phyloP scores from a whole-genome alignment of 2,113 vertebrate genomes.

The Psophia crepitans region DNA sequence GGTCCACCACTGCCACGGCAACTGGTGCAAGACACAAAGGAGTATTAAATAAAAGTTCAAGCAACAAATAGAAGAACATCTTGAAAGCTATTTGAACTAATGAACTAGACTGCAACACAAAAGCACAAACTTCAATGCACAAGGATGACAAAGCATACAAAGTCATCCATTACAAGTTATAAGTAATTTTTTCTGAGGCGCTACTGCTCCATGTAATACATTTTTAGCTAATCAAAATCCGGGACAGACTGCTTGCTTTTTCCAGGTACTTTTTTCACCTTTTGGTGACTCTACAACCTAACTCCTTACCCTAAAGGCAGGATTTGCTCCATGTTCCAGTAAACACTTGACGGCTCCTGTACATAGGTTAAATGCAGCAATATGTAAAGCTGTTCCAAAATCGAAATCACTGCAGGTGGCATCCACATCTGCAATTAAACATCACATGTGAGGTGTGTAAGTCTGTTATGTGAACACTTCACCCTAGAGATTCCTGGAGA shows the following conservation, averaged over 20 bases:
- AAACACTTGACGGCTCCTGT: conserved; percentile 87
- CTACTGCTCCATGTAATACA: neutral
- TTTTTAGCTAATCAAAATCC: neutral
- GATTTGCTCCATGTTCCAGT: conserved; percentile 92
- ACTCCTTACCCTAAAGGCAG: conserved; percentile 89
- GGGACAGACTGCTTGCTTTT: neutral
- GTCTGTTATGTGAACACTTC: neutral
- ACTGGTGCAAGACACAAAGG: neutral
- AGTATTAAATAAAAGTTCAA: neutral
- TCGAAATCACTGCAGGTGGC: conserved; percentile 97
- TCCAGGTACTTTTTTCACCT: neutral
- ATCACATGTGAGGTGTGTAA: neutral
- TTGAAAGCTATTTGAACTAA: neutral
- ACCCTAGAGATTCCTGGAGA: neutral
- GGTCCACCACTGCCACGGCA: neutral
- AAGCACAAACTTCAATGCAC: neutral
- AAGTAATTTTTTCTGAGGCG: neutral
- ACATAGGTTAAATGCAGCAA: conserved; percentile 94
- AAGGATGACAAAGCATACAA: neutral
- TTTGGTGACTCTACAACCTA: neutral
- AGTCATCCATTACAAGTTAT: neutral
- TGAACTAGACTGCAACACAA: neutral
- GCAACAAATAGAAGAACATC: neutral
- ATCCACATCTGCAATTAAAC: conserved; percentile 87
- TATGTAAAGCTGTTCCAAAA: conserved; percentile 96